These are phyloP conservation scores for Acanthopleura granulata DNA, from an alignment of 2,888 invertebrate genomes.

Conservation along the genomic window DNA sequence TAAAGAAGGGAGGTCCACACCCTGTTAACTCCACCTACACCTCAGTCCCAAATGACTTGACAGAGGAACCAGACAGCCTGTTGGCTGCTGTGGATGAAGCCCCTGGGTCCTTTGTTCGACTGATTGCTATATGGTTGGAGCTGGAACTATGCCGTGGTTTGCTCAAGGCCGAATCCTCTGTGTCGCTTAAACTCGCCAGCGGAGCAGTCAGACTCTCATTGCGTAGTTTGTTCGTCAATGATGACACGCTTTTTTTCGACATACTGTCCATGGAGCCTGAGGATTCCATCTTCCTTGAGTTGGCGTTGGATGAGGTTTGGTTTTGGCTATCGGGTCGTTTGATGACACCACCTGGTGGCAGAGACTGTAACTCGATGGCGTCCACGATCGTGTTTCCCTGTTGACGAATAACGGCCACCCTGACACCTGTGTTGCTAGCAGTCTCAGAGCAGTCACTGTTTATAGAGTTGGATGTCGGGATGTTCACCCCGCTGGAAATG, in stretches of 20 bases:
- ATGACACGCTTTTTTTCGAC: neutral
- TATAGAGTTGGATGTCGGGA: neutral
- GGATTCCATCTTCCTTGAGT: neutral
- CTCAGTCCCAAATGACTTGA: neutral
- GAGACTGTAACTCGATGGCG: constrained; percentile 39
- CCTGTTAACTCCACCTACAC: neutral
- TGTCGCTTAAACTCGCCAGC: neutral
- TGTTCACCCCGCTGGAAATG: neutral
- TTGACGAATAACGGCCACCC: constrained; percentile 38
- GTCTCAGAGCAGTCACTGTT: neutral
- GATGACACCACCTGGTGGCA: constrained; percentile 18
- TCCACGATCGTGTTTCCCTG: constrained; percentile 43
- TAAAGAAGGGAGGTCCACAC: too few relatives aligned
- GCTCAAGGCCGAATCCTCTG: neutral
- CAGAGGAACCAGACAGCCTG: neutral
- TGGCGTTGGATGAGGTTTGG: neutral
- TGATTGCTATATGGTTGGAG: neutral
- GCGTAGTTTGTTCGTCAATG: neutral
- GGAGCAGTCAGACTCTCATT: neutral
- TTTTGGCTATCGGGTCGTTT: neutral
- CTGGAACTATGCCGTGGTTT: constrained; percentile 7
- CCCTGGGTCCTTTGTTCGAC: neutral
- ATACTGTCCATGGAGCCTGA: neutral
- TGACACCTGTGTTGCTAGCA: constrained; percentile 22
- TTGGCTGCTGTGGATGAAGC: neutral